Percentiles rank a stretch among this genome's conserved stretches.
Evolutionary conservation across 2,888 invertebrate species (phyloP).

Genomic region (Gonocerus acuteangulatus): DNA sequence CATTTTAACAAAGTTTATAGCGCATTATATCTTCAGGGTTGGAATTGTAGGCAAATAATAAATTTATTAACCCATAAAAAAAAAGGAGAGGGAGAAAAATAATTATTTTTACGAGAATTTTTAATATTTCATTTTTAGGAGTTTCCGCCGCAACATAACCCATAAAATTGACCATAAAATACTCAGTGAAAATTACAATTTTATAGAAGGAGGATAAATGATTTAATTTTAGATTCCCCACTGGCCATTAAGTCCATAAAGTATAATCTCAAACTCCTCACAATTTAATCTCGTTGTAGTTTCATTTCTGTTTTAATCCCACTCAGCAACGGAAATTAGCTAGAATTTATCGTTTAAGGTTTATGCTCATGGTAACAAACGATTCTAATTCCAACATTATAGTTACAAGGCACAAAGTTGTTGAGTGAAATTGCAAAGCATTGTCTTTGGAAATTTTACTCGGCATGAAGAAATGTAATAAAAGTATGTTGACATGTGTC

Average conservation of each 20-base stretch:
- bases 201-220: constrained; percentile 23
- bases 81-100: constrained; percentile 4
- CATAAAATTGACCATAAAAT: constrained; percentile 26
- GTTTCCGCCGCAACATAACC: constrained; percentile 16
- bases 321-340: background rate
- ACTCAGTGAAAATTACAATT: constrained; percentile 27
- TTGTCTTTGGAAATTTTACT: no score
- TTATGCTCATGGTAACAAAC: background rate
- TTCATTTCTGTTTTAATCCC: background rate
- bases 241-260: constrained; percentile 17
- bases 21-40: background rate
- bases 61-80: constrained; percentile 23
- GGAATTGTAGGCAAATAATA: constrained; percentile 23
- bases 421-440: no score
- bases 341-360: background rate
- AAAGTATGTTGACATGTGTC: no score
- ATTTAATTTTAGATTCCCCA: constrained; percentile 19
- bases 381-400: no score
- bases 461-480: no score
- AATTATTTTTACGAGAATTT: constrained; percentile 19
- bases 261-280: background rate
- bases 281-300: background rate
- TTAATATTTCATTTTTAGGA: constrained; percentile 26
- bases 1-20: constrained; percentile 20
- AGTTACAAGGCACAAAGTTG: no score